phyloP scores from a whole-genome alignment of 2,113 vertebrate genomes.

The Argyrosomus japonicus region DNA sequence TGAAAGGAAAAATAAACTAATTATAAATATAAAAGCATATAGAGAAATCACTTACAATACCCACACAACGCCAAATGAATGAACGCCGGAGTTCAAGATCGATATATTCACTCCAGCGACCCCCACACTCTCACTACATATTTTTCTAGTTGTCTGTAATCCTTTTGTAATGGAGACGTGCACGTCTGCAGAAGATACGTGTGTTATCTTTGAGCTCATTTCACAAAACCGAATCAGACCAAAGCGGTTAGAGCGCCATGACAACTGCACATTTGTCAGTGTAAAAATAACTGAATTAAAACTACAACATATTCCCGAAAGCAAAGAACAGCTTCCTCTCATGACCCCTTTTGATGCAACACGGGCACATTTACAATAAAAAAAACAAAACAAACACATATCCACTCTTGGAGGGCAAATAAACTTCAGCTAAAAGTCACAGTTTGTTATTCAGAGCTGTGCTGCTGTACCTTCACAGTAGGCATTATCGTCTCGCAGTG shows the following conservation, averaged over 20 bases:
- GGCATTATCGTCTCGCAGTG: conserved; percentile 94
- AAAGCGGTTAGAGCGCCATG: not conserved
- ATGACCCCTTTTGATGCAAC: conserved; percentile 11
- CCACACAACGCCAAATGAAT: not conserved
- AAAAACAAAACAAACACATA: not conserved
- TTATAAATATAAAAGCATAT: not conserved
- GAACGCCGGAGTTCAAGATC: not conserved
- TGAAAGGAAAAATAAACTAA: not conserved
- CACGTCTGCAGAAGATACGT: not conserved
- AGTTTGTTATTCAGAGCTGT: conserved; percentile 27
- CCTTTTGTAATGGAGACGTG: not conserved
- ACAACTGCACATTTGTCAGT: conserved; percentile 3
- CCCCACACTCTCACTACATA: not conserved
- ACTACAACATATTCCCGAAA: not conserved
- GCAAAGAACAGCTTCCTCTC: not conserved
- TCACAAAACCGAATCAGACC: not conserved
- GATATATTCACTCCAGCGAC: not conserved
- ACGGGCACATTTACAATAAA: not conserved
- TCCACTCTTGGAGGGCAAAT: conserved; percentile 7
- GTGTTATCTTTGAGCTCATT: conserved; percentile 12
- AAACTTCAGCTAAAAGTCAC: conserved; percentile 28
- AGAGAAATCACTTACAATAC: not conserved
- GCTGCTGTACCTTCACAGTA: conserved; percentile 94
- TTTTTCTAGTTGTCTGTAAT: conserved; percentile 5
- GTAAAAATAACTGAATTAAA: conserved; percentile 5